Evolutionary conservation across 2,113 vertebrate species (phyloP).

Genomic region (Strigops habroptila): DNA sequence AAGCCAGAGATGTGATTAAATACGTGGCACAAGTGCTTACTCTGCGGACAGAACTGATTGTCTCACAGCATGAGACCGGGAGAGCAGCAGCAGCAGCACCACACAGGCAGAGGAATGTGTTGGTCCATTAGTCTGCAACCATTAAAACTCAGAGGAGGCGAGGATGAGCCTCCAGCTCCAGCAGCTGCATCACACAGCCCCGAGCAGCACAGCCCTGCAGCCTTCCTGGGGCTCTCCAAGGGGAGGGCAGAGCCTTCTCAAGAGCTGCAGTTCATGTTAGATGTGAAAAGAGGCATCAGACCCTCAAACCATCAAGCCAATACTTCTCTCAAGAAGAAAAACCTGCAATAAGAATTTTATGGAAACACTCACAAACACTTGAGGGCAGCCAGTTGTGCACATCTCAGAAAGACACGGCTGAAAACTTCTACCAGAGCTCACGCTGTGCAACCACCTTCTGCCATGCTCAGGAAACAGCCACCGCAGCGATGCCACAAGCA

Average conservation of each 20-base stretch:
- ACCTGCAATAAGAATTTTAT: background rate
- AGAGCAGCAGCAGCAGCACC: background rate
- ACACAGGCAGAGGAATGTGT: background rate
- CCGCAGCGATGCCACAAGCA: background rate
- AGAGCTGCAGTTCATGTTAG: accelerated
- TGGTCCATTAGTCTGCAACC: background rate
- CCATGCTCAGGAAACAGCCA: background rate
- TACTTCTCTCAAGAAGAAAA: background rate
- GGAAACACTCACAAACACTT: background rate
- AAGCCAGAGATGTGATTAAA: background rate
- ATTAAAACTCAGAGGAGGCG: background rate
- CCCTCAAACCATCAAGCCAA: background rate
- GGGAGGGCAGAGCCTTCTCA: background rate
- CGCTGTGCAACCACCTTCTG: background rate
- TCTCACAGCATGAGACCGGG: background rate
- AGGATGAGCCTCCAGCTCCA: background rate
- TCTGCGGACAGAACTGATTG: background rate
- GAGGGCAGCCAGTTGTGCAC: background rate
- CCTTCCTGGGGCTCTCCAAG: background rate
- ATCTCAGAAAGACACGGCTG: background rate
- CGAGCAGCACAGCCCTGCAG: background rate
- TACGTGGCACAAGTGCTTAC: background rate
- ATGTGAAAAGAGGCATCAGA: background rate
- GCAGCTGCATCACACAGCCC: background rate
- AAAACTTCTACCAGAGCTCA: background rate